These are phyloP conservation scores for Chironomus striatipennis DNA, from an alignment of 1,140 invertebrate genomes.

Conservation along the genomic window DNA sequence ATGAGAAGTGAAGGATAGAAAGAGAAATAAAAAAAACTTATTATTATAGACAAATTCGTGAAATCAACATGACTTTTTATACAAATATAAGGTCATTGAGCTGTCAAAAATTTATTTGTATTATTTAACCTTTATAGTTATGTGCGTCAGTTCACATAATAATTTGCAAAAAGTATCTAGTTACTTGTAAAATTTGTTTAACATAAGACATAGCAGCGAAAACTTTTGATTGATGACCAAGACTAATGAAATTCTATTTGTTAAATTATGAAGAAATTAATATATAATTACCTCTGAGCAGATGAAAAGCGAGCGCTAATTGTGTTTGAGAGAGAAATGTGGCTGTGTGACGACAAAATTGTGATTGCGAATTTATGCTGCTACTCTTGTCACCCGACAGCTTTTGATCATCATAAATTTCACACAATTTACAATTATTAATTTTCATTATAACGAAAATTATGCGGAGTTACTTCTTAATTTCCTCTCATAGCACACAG, in stretches of 20 bases:
- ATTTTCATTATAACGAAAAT: constrained; percentile 19
- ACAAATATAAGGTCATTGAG: constrained; percentile 12
- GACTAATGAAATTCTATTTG: background rate
- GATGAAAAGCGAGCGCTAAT: constrained; percentile 13
- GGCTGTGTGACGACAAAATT: constrained; percentile 17
- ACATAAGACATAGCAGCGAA: no score
- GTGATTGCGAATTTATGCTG: background rate
- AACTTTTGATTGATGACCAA: background rate
- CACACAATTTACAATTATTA: constrained; percentile 22
- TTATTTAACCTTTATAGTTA: no score
- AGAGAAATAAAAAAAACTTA: background rate
- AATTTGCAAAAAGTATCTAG: no score
- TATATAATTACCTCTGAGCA: constrained; percentile 17
- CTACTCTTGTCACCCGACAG: constrained; percentile 4
- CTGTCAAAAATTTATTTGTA: background rate
- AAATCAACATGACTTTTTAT: constrained; percentile 9
- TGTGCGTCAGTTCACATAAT: no score
- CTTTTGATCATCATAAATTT: constrained; percentile 20
- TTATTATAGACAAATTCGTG: background rate
- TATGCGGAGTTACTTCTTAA: background rate
- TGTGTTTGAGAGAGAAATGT: constrained; percentile 2
- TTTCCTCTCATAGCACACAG: background rate
- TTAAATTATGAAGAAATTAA: background rate
- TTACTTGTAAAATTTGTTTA: no score
- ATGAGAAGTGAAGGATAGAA: no score